phyloP scores from a whole-genome alignment of 2,888 invertebrate genomes.

The Ennomos quercinarius region DNA sequence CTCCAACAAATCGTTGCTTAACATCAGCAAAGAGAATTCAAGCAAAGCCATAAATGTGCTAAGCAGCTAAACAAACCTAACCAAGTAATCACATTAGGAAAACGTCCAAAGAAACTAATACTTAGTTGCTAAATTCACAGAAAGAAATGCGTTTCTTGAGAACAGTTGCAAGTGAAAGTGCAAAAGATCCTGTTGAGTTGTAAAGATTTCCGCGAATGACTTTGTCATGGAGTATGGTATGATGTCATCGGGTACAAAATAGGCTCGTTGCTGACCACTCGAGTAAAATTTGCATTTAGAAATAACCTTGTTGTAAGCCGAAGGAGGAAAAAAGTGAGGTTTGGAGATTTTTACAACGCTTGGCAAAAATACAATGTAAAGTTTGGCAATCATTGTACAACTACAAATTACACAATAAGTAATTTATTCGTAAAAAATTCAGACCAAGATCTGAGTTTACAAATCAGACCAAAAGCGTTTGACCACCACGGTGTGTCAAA shows the following conservation, averaged over 20 bases:
- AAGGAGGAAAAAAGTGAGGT: not conserved
- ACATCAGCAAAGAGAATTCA: conserved; percentile 26
- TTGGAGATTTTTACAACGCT: too few species aligned
- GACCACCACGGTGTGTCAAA: too few species aligned
- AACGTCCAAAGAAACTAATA: conserved; percentile 29
- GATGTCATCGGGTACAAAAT: conserved; percentile 12
- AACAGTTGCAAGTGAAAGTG: conserved; percentile 21
- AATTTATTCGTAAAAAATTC: too few species aligned
- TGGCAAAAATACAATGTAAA: too few species aligned
- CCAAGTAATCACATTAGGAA: conserved; percentile 20
- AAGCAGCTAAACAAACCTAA: conserved; percentile 33
- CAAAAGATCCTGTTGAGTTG: conserved; percentile 23
- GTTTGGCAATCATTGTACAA: too few species aligned
- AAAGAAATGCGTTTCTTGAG: conserved; percentile 4
- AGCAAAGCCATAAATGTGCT: conserved; percentile 29
- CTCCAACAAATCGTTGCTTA: conserved; percentile 6
- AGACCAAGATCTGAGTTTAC: too few species aligned
- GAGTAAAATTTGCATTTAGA: conserved; percentile 3
- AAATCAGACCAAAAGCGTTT: too few species aligned
- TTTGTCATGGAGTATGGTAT: conserved; percentile 5
- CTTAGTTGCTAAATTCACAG: conserved; percentile 19
- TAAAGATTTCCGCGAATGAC: conserved; percentile 19
- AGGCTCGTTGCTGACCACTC: not conserved
- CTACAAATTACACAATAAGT: too few species aligned
- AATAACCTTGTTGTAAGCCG: not conserved